phyloP scores from a whole-genome alignment of 2,888 invertebrate species.

The Pristionchus maxplancki region DNA sequence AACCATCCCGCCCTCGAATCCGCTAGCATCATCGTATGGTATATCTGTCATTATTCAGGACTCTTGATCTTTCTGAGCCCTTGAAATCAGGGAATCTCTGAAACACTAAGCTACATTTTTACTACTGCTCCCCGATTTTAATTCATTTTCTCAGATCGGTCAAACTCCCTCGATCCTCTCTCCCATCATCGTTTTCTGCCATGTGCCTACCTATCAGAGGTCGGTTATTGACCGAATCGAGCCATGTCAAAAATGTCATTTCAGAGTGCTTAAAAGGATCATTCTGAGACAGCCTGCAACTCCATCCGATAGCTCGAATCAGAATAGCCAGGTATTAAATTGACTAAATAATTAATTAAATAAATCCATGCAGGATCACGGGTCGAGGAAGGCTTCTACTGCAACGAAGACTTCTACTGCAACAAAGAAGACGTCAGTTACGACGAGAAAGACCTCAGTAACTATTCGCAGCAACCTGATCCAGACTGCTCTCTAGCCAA shows the following conservation, averaged over 20 bases:
- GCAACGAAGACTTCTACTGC: neutral
- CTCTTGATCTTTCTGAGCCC: too few relatives aligned
- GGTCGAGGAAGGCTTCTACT: too few relatives aligned
- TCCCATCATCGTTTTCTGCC: neutral
- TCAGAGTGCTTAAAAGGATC: neutral
- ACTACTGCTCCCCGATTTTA: too few relatives aligned
- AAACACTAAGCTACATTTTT: too few relatives aligned
- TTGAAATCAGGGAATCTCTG: too few relatives aligned
- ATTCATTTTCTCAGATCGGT: neutral
- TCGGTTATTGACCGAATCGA: neutral
- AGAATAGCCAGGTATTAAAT: neutral
- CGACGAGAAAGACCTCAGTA: neutral
- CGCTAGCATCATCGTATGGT: neutral
- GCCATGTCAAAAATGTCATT: neutral
- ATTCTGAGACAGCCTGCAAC: neutral
- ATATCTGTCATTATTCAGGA: too few relatives aligned
- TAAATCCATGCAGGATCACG: too few relatives aligned
- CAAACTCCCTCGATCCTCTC: neutral
- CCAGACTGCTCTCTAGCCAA: too few relatives aligned
- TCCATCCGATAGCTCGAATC: neutral
- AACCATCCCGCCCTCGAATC: slow-evolving; percentile 3
- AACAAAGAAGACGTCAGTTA: neutral
- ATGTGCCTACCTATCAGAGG: neutral
- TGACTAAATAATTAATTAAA: neutral
- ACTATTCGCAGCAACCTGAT: neutral